phyloP scores from a whole-genome alignment of 2,888 invertebrate species.

The Epiblema foenella region DNA sequence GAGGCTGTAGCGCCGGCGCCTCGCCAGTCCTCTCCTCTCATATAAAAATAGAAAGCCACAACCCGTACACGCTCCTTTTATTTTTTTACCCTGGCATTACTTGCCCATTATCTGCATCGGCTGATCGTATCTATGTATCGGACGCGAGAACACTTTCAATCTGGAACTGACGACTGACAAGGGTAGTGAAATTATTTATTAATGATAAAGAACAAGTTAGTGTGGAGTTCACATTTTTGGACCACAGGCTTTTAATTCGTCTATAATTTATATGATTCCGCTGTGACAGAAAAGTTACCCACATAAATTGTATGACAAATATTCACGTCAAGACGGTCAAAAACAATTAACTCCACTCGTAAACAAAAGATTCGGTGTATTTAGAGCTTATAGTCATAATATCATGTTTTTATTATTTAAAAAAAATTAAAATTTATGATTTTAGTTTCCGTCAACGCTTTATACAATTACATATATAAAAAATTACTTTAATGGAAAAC shows the following conservation, averaged over 20 bases:
- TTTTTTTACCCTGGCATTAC: slow-evolving; percentile 77
- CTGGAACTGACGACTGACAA: slow-evolving; percentile 31
- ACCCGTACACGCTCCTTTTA: slow-evolving; percentile 75
- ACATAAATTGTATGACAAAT: too few relatives aligned
- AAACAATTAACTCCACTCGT: background rate
- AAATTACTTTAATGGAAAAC: too few relatives aligned
- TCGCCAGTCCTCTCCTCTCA: slow-evolving; percentile 74
- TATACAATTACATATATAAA: too few relatives aligned
- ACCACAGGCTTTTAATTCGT: too few relatives aligned
- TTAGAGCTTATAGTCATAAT: background rate
- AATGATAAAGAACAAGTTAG: background rate
- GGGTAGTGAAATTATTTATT: background rate
- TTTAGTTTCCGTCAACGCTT: background rate
- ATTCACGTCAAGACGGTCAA: too few relatives aligned
- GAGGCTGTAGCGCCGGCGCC: slow-evolving; percentile 75
- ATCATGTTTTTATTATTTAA: too few relatives aligned
- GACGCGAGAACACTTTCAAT: slow-evolving; percentile 68
- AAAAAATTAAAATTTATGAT: too few relatives aligned
- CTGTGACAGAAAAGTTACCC: too few relatives aligned
- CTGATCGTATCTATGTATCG: slow-evolving; percentile 64
- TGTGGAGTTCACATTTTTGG: too few relatives aligned
- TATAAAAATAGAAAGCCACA: slow-evolving; percentile 83
- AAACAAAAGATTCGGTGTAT: background rate
- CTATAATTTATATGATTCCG: too few relatives aligned
- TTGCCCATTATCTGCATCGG: slow-evolving; percentile 68